Percentiles rank a stretch among this genome's conserved stretches.
Evolutionary conservation across 92 coral and sea anemone genomes (phyloP).

Genomic region (Phymanthus crucifer): DNA sequence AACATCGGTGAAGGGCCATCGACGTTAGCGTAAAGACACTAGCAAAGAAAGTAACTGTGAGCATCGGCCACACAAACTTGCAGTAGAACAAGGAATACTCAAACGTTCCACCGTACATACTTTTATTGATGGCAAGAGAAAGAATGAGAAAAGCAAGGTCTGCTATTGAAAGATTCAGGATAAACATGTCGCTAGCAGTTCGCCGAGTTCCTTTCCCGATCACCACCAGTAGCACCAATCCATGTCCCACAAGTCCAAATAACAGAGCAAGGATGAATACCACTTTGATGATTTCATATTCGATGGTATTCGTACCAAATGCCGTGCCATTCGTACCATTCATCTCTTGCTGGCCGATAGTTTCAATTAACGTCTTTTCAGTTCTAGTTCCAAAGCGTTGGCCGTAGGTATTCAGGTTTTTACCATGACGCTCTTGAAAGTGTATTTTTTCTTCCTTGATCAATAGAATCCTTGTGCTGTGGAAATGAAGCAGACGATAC

Average conservation of each 20-base stretch:
- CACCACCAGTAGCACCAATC: slow-evolving; percentile 50
- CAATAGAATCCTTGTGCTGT: not conserved
- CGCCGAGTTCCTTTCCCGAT: slow-evolving; percentile 39
- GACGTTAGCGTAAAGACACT: slow-evolving; percentile 51
- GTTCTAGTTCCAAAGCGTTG: not conserved
- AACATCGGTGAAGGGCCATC: slow-evolving; percentile 55
- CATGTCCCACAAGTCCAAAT: slow-evolving; percentile 52
- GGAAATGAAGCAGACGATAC: not conserved
- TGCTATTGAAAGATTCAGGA: slow-evolving; percentile 49
- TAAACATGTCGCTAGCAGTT: slow-evolving; percentile 54
- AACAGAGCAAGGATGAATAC: slow-evolving; percentile 27
- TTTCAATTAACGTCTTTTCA: not conserved
- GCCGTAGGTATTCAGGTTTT: not conserved
- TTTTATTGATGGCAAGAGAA: slow-evolving; percentile 32
- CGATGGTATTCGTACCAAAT: not conserved
- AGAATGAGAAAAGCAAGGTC: slow-evolving; percentile 48
- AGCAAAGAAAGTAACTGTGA: slow-evolving; percentile 45
- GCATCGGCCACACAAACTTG: slow-evolving; percentile 47
- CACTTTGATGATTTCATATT: slow-evolving; percentile 4
- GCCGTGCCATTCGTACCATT: slow-evolving; percentile 14
- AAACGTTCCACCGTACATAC: slow-evolving; percentile 21
- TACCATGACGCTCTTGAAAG: not conserved
- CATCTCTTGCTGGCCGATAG: not conserved
- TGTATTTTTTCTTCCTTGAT: not conserved
- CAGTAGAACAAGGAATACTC: slow-evolving; percentile 40